Base-by-base conservation (phyloP, 2,113 vertebrate species). In the Penelope pileata region DNA sequence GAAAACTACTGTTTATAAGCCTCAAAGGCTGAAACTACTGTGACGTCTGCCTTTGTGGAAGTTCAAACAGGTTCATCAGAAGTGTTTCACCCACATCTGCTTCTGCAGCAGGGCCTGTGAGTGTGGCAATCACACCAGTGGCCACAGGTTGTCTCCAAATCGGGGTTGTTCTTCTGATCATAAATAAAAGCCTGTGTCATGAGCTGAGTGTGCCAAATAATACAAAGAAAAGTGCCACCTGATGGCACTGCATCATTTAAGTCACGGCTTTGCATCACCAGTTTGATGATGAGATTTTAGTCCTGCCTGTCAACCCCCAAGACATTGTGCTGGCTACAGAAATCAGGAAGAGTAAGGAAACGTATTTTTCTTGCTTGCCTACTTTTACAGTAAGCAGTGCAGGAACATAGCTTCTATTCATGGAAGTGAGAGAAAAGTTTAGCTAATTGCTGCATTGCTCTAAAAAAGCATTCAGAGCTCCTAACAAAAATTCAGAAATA, bases 21-120 rank as follows among this genome's bases (percentile, higher is more conserved):
- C 40, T 6, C 27, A 40, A 42, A 83, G 26, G 67, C 0, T 70
- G 80, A 53, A 77, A 62, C 17, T 10, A 9, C 12, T 26, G 12
- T 22, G 27, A 60, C 56, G 6, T 19, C 51, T 23, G 50, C 17
- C 23, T 86, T 36, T 34, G 13, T 62, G 63, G 12, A 62, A 64
- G 11, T 32, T 38, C 27, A 26, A 26, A 36, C 0, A 2, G n/a
- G 18, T 63, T 74, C 42, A 23, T 10, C 85, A 24, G 36, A 69
- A 74, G 24, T 0, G 5, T 83, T 84, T 82, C 60, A 21, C 19
- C 50, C 78, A 72, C 27, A 23, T 45, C 14, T 62, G 68, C 42
- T 36, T 7, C 62, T 70, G n/a, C 29, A n/a, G 4, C 36, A 50
- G n/a, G 45, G 1, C 1, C 53, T 40, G 43, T 0, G 0, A 82